A percentile compares a stretch with the other conserved stretches of the same genome.
Evolutionary conservation across 2,888 invertebrate species (phyloP).

Genomic region (Mesopsocus fuscifrons): DNA sequence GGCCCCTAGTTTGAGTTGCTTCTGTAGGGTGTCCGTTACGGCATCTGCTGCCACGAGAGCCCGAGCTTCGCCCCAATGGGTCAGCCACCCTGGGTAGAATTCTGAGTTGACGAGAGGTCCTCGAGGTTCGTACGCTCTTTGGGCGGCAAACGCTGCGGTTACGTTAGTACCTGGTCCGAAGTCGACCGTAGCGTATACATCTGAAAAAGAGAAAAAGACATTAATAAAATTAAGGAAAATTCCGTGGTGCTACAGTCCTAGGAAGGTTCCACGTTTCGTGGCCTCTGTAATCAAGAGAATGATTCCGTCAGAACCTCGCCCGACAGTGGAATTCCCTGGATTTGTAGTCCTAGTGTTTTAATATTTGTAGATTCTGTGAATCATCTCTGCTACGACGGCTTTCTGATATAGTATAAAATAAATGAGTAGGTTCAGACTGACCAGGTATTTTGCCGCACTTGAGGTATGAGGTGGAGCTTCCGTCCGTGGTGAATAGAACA

Average conservation of each 20-base stretch:
- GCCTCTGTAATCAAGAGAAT: too few relatives aligned
- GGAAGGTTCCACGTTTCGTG: too few relatives aligned
- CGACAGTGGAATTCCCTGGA: too few relatives aligned
- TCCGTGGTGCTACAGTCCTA: too few relatives aligned
- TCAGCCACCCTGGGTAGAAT: slow-evolving; percentile 84
- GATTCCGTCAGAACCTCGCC: too few relatives aligned
- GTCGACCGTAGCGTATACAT: slow-evolving; percentile 57
- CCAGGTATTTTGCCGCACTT: slow-evolving; percentile 46
- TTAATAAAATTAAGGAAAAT: too few relatives aligned
- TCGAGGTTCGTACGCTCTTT: slow-evolving; percentile 22
- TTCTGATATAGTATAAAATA: too few relatives aligned
- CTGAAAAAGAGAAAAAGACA: slow-evolving; percentile 2
- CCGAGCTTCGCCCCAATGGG: slow-evolving; percentile 62
- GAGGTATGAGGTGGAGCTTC: slow-evolving; percentile 30
- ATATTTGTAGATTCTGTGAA: too few relatives aligned
- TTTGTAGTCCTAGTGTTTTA: too few relatives aligned
- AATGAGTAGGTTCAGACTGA: too few relatives aligned
- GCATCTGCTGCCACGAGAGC: slow-evolving; percentile 29
- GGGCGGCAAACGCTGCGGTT: not conserved
- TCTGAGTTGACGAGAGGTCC: slow-evolving; percentile 83
- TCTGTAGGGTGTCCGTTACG: slow-evolving; percentile 33
- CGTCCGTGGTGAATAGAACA: slow-evolving; percentile 72
- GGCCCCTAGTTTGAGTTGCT: slow-evolving; percentile 33
- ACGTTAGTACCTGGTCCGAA: slow-evolving; percentile 33
- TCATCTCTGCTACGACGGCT: too few relatives aligned